A percentile compares a stretch with the other conserved stretches of the same genome.
Conservation (phyloP, 2,113 vertebrate genomes). For the Lichenostomus cassidix region DNA sequence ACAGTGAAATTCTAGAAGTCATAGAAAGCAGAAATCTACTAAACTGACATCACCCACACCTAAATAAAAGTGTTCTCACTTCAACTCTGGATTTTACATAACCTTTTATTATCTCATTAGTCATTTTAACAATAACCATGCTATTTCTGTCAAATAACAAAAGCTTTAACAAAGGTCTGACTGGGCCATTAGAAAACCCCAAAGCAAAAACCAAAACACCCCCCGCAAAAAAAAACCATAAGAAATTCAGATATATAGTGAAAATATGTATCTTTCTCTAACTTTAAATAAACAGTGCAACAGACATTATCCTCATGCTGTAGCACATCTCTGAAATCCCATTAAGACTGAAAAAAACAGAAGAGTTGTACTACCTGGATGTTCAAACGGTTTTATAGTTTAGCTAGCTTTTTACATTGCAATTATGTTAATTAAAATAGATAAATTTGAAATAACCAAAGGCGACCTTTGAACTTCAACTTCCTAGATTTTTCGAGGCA, state of each 20-base stretch:
- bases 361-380: not conserved
- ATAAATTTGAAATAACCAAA: not conserved
- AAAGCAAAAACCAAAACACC: not conserved
- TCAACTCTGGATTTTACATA: not conserved
- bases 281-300: not conserved
- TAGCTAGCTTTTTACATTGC: not conserved
- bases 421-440: not conserved
- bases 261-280: not conserved
- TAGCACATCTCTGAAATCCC: not conserved
- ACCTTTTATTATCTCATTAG: not conserved
- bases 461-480: not conserved
- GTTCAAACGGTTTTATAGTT: not conserved
- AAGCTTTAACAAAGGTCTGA: not conserved
- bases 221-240: fast-evolving
- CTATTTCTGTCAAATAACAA: not conserved
- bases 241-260: not conserved
- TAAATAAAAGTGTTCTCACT: not conserved
- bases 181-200: not conserved
- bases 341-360: not conserved
- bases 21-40: slow-evolving; percentile 6
- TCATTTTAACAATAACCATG: not conserved
- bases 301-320: not conserved
- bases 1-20: slow-evolving; percentile 11
- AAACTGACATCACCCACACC: not conserved
- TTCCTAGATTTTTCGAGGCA: not conserved